These are phyloP conservation scores for Uromys caudimaculatus DNA, from an alignment of 2,797 vertebrate genomes.

Conservation along the genomic window DNA sequence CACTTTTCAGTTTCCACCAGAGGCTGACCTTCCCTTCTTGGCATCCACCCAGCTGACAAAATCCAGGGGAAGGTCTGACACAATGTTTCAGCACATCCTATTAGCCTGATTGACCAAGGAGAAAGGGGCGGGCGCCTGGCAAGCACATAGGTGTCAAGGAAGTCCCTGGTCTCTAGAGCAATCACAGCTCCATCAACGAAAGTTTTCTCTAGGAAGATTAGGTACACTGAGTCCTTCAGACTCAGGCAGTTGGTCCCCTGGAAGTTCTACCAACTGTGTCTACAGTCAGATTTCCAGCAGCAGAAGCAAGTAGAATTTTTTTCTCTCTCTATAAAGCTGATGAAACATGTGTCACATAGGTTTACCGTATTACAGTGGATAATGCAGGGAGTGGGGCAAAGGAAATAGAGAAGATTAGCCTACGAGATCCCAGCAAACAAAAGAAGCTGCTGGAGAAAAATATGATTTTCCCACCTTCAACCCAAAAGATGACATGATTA, in stretches of 20 bases:
- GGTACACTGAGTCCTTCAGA: neutral
- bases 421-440: constrained; percentile 4
- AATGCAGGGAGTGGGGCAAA: neutral
- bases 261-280: neutral
- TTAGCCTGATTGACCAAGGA: neutral
- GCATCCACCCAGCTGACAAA: neutral
- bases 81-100: neutral
- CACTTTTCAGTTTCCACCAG: neutral
- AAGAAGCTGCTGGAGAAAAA: neutral
- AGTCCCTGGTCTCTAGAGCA: neutral
- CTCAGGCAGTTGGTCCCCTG: neutral
- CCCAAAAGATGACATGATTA: neutral
- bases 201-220: neutral
- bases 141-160: neutral
- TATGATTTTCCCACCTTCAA: constrained; percentile 40
- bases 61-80: neutral
- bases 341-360: neutral
- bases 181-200: neutral
- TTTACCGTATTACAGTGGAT: neutral
- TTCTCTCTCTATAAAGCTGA: neutral
- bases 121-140: neutral
- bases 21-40: neutral
- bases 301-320: neutral
- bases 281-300: neutral
- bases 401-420: neutral